A percentile compares a stretch with the other conserved stretches of the same genome.
phyloP scores from a whole-genome alignment of 2,113 vertebrate genomes.

The Gambusia holbrooki region DNA sequence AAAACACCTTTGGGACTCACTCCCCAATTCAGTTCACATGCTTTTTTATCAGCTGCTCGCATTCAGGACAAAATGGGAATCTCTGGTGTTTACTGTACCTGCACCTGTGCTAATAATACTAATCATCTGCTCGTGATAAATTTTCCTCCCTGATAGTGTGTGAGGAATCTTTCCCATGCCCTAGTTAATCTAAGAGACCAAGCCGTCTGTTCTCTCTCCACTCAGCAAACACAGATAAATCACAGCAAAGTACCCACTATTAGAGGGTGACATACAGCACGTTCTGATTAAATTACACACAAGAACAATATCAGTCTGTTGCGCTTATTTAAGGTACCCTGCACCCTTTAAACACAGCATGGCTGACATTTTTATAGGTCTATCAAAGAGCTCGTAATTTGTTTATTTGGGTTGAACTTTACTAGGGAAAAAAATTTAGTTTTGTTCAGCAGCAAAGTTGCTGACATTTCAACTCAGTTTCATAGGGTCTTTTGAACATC shows the following conservation, averaged over 20 bases:
- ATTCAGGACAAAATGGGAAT: constrained; percentile 62
- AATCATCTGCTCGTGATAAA: constrained; percentile 77
- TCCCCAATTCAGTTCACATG: constrained; percentile 56
- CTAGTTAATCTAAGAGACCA: constrained; percentile 72
- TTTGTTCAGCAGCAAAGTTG: not conserved
- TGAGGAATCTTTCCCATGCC: constrained; percentile 73
- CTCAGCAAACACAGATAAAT: constrained; percentile 81
- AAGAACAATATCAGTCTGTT: constrained; percentile 68
- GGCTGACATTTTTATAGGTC: constrained; percentile 23
- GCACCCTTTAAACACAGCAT: constrained; percentile 32
- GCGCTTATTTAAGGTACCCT: constrained; percentile 52
- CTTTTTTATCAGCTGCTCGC: constrained; percentile 58
- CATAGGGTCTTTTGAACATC: not conserved
- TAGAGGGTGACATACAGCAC: constrained; percentile 78
- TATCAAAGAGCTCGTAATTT: constrained; percentile 30
- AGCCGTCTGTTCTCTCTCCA: constrained; percentile 74
- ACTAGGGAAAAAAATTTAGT: not conserved
- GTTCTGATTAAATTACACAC: constrained; percentile 79
- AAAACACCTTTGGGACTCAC: constrained; percentile 59
- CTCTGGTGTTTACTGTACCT: constrained; percentile 77
- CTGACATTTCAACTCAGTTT: not conserved
- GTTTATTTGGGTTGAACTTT: constrained; percentile 34
- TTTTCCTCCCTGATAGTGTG: constrained; percentile 60
- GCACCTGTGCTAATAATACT: constrained; percentile 81
- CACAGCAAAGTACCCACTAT: constrained; percentile 78